These are phyloP conservation scores for Troides aeacus DNA, from an alignment of 2,888 invertebrate species.

Conservation along the genomic window DNA sequence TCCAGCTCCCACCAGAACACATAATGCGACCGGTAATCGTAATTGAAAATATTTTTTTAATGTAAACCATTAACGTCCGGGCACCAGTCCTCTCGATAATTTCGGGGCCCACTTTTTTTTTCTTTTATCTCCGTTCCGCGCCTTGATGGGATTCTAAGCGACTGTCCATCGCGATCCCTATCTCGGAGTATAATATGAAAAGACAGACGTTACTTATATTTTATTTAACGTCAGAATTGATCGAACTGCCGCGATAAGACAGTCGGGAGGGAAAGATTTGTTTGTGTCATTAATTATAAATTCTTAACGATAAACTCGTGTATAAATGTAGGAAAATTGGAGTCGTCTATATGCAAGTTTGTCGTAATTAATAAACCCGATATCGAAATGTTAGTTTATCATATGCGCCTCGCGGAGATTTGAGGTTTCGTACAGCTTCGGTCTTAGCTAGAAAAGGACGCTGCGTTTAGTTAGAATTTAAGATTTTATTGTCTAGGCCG, in stretches of 20 bases:
- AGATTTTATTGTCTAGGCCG: slow-evolving; percentile 54
- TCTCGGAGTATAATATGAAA: slow-evolving; percentile 75
- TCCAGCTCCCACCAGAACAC: slow-evolving; percentile 48
- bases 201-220: slow-evolving; percentile 79
- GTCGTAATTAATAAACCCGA: slow-evolving; percentile 24
- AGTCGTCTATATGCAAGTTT: slow-evolving; percentile 15
- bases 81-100: slow-evolving; percentile 70
- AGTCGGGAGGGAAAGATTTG: slow-evolving; percentile 62
- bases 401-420: not conserved
- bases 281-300: slow-evolving; percentile 71
- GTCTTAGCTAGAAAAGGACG: slow-evolving; percentile 20
- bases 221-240: slow-evolving; percentile 76
- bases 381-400: not conserved
- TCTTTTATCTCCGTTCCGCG: slow-evolving; percentile 58
- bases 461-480: slow-evolving; percentile 42
- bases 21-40: slow-evolving; percentile 60
- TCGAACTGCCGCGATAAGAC: slow-evolving; percentile 71
- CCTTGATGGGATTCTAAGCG: slow-evolving; percentile 74
- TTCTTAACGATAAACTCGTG: slow-evolving; percentile 47
- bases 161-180: slow-evolving; percentile 76
- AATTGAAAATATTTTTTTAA: slow-evolving; percentile 74
- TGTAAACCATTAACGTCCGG: slow-evolving; percentile 71
- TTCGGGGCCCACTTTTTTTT: slow-evolving; percentile 65
- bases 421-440: not conserved
- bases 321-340: slow-evolving; percentile 31